Base-by-base conservation (phyloP, 2,888 invertebrate species). In the Apotomis betuletana region DNA sequence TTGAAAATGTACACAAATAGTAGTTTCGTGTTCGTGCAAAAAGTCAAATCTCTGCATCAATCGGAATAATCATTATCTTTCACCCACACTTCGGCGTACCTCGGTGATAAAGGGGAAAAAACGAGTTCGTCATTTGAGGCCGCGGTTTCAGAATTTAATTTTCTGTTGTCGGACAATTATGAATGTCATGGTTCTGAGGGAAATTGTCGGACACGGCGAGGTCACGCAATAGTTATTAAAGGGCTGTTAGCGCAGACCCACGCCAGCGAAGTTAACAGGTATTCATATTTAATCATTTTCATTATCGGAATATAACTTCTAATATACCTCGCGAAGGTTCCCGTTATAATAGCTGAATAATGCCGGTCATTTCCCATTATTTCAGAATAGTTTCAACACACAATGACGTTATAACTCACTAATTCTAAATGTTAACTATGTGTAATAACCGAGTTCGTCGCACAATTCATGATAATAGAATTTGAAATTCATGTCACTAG, bases 171-270 rank as follows among this genome's bases (percentile, higher is more conserved):
- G 74, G 81, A 81, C 84, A 86, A 88, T 87, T 87, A 86, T 81
- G 75, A 86, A 89, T 89, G 87, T 87, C 86, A 89, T 83, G 89
- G 85, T 82, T 81, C 69, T 65, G 13, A 73, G 77, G 83, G 79
- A 86, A 84, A 83, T 85, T 84, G 80, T 79, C 81, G 75, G 77
- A 76, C 82, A 59, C 51, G 59, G 54, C 27, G 49, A 85, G 85
- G 87, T 89, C 90, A 89, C 90, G 89, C 86, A 83, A 88, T 78
- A 80, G 70, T 77, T 76, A 83, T 85, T 63, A 68, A 36, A 63
- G 15, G 58, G 54, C 44, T 68, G 62, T 62, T 57, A 67, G 58
- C 49, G 52, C 52, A 55, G 55, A 55, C 71, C 61, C 67, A 71
- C 67, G 67, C 67, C 49, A 52, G 57, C 41, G n/a, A 61, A 62